Evolutionary conservation across 2,888 invertebrate genomes (phyloP).

Genomic region (Drosophila subquinaria): DNA sequence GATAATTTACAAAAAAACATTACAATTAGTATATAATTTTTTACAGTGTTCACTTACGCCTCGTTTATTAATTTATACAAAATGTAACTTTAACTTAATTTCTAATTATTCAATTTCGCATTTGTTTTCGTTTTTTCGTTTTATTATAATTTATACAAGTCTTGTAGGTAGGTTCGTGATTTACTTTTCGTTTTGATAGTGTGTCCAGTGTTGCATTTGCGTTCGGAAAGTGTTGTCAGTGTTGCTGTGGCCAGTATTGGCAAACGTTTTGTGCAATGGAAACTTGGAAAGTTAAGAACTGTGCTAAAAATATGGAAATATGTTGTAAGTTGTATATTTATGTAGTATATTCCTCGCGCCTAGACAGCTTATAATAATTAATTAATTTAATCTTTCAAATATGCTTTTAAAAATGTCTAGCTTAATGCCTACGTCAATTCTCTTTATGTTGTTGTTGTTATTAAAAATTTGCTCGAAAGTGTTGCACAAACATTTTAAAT

Average conservation of each 20-base stretch:
- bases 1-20: slow-evolving; percentile 72
- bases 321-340: slow-evolving; percentile 34
- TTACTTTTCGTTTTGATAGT: slow-evolving; percentile 55
- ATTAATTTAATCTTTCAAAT: slow-evolving; percentile 43
- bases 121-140: slow-evolving; percentile 23
- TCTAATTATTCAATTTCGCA: slow-evolving; percentile 60
- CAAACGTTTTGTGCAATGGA: slow-evolving; percentile 66
- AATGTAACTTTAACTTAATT: slow-evolving; percentile 78
- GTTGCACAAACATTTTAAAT: slow-evolving; percentile 77
- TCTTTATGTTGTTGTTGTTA: slow-evolving; percentile 22
- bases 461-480: slow-evolving; percentile 62
- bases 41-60: slow-evolving; percentile 72
- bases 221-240: slow-evolving; percentile 45
- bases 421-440: slow-evolving; percentile 50
- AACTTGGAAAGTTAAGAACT: slow-evolving; percentile 71
- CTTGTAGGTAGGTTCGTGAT: slow-evolving; percentile 83
- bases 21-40: slow-evolving; percentile 59
- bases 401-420: slow-evolving; percentile 44
- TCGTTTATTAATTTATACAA: slow-evolving; percentile 74
- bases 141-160: slow-evolving; percentile 81
- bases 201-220: slow-evolving; percentile 50
- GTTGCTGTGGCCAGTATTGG: slow-evolving; percentile 51
- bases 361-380: slow-evolving; percentile 41
- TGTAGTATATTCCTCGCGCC: slow-evolving; percentile 19
- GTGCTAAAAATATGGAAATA: slow-evolving; percentile 68